A percentile compares a stretch with the other conserved stretches of the same genome.
Evolutionary conservation across 2,888 invertebrate genomes (phyloP).

Genomic region (Drosophila kambysellisi): DNA sequence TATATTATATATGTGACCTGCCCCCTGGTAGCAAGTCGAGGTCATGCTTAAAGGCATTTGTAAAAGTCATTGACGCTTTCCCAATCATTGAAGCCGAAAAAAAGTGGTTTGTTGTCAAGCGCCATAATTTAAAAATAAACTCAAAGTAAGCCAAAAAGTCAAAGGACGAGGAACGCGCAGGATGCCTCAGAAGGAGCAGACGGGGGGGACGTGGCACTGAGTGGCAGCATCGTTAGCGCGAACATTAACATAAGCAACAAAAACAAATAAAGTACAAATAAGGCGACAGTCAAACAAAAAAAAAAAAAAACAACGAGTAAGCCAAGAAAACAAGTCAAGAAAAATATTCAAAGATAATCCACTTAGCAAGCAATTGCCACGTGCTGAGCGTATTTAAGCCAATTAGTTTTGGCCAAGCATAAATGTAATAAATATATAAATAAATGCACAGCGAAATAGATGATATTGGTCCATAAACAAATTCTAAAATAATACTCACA

Average conservation of each 20-base stretch:
- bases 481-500: constrained; percentile 51
- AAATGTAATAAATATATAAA: constrained; percentile 37
- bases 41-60: constrained; percentile 44
- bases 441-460: constrained; percentile 1
- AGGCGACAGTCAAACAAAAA: constrained; percentile 11
- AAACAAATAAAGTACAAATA: constrained; percentile 35
- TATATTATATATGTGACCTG: too few species aligned
- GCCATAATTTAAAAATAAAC: constrained; percentile 64
- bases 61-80: constrained; percentile 57
- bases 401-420: constrained; percentile 51
- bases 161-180: constrained; percentile 5
- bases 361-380: constrained; percentile 40
- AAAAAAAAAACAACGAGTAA: not conserved
- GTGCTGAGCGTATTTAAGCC: constrained; percentile 50
- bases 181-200: not conserved
- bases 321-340: not conserved
- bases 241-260: constrained; percentile 24
- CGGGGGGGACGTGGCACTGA: too few species aligned
- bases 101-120: constrained; percentile 41
- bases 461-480: constrained; percentile 15
- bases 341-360: constrained; percentile 42
- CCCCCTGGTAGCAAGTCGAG: constrained; percentile 24
- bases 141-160: constrained; percentile 6
- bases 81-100: constrained; percentile 61
- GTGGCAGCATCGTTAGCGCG: constrained; percentile 55